Evolutionary conservation across 1,140 invertebrate genomes (phyloP).

Genomic region (Eufriesea mexicana): DNA sequence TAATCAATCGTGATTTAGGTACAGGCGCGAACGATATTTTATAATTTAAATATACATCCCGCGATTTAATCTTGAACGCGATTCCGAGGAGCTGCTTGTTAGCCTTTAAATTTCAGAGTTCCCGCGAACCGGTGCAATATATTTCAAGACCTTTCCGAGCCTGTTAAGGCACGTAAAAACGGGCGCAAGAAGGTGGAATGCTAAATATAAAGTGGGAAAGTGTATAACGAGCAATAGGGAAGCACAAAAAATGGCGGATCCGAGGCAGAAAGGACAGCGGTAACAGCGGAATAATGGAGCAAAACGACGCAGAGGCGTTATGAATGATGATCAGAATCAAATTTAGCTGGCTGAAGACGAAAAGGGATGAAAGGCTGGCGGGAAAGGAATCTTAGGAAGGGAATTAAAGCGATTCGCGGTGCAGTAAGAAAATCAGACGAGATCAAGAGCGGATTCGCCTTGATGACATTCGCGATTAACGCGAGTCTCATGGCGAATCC

Average conservation of each 20-base stretch:
- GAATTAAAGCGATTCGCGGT: neutral
- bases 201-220: neutral
- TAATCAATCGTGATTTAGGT: neutral
- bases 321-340: conserved; percentile 13
- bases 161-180: neutral
- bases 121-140: neutral
- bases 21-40: neutral
- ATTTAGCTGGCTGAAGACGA: neutral
- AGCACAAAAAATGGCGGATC: neutral
- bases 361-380: neutral
- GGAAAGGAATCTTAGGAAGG: neutral
- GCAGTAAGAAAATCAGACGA: neutral
- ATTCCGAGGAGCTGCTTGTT: neutral
- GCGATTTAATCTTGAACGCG: too few relatives aligned
- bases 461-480: conserved; percentile 22
- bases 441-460: neutral
- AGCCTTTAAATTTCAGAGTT: neutral
- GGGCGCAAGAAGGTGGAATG: neutral
- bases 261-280: neutral
- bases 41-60: too few relatives aligned
- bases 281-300: neutral
- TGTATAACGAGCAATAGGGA: neutral
- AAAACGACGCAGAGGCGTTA: neutral
- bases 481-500: neutral
- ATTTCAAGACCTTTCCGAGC: neutral